Evolutionary conservation across 2,113 vertebrate genomes (phyloP).

Genomic region (Spheniscus mendiculus): DNA sequence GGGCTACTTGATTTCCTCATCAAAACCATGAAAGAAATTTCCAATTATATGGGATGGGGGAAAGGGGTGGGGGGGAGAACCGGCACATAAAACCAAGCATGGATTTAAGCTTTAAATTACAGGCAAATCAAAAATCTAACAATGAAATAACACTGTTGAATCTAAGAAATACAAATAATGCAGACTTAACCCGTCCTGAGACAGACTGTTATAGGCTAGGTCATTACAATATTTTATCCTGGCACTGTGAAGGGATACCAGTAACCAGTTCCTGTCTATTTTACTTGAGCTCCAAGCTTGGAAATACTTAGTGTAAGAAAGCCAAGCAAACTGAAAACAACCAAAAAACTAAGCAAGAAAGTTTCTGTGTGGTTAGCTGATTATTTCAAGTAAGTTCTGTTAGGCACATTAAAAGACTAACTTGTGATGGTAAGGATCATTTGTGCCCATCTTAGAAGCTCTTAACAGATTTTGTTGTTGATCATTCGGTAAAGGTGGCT

Average conservation of each 20-base stretch:
- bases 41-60: rapidly evolving
- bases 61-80: not conserved
- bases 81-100: not conserved
- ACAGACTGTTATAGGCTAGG: not conserved
- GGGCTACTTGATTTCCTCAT: not conserved
- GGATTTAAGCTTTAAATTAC: not conserved
- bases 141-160: not conserved
- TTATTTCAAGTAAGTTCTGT: not conserved
- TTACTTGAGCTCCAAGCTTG: not conserved
- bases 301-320: not conserved
- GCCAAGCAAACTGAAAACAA: not conserved
- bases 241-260: not conserved
- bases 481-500: not conserved
- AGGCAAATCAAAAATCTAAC: not conserved
- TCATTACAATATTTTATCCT: not conserved
- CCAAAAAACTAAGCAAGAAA: not conserved
- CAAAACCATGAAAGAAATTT: not conserved
- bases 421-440: not conserved
- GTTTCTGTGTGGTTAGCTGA: not conserved
- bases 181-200: not conserved
- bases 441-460: not conserved
- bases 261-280: not conserved
- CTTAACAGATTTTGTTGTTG: not conserved
- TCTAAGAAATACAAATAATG: not conserved
- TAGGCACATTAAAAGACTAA: not conserved